phyloP scores from a whole-genome alignment of 2,888 invertebrate genomes.

The Amiota mariae region DNA sequence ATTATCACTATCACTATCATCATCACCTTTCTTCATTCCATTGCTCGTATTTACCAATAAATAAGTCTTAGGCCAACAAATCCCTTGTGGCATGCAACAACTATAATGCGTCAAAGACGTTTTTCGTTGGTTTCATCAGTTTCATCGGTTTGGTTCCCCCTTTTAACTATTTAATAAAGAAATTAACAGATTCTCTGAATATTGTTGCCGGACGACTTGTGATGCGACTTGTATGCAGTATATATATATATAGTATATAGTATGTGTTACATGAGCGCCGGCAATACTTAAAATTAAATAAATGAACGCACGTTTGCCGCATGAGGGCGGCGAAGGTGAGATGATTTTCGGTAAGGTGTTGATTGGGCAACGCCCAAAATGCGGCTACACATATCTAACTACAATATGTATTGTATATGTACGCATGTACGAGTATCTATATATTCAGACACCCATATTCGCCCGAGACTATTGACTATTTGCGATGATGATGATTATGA shows the following conservation, averaged over 20 bases:
- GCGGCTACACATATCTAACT: not conserved
- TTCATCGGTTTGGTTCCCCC: not conserved
- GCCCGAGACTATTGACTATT: not conserved
- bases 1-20: too few species aligned
- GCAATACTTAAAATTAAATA: not conserved
- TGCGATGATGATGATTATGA: not conserved
- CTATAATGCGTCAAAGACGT: not conserved
- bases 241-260: not conserved
- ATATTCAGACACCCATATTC: not conserved
- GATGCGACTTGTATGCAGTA: too few species aligned
- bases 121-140: too few species aligned
- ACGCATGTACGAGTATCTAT: too few species aligned
- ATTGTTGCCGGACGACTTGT: not conserved
- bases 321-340: too few species aligned
- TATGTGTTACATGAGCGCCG: slow-evolving; percentile 14
- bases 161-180: slow-evolving; percentile 9
- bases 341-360: slow-evolving; percentile 10
- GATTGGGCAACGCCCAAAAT: slow-evolving; percentile 27
- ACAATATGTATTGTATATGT: not conserved
- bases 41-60: slow-evolving; percentile 10
- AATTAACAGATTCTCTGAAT: slow-evolving; percentile 12
- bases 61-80: slow-evolving; percentile 14
- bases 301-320: too few species aligned
- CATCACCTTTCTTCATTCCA: too few species aligned
- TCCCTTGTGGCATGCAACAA: slow-evolving; percentile 27